Conservation (phyloP, 2,113 vertebrate species). For the Gallinago media region DNA sequence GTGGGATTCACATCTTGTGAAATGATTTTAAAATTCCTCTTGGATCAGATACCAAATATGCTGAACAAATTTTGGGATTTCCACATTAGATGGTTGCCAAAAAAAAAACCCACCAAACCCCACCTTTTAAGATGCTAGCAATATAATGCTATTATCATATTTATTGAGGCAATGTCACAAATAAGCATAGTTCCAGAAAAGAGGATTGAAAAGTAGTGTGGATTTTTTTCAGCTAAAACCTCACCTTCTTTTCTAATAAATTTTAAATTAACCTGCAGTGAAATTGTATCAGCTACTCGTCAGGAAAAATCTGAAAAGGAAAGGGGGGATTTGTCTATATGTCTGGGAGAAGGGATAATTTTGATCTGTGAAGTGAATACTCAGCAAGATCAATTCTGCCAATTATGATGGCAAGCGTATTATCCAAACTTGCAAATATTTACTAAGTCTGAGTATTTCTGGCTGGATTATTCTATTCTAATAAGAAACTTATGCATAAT, state of each 20-base stretch:
- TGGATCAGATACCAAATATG: not conserved
- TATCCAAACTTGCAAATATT: conserved; percentile 32
- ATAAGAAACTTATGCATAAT: not conserved
- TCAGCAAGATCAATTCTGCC: conserved; percentile 21
- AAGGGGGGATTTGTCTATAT: not conserved
- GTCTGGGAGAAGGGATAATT: conserved; percentile 1
- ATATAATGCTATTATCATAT: conserved; percentile 15
- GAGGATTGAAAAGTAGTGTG: conserved; percentile 28
- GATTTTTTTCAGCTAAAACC: not conserved
- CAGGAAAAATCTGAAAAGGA: conserved; percentile 10
- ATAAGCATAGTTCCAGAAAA: conserved; percentile 15
- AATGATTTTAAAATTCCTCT: not conserved
- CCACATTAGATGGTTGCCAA: not conserved
- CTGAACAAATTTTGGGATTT: not conserved
- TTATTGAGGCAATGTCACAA: conserved; percentile 22
- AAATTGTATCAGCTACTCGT: not conserved
- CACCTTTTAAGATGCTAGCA: not conserved
- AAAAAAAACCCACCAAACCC: not conserved
- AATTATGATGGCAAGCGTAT: conserved; percentile 6
- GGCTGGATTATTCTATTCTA: not conserved
- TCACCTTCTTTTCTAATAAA: conserved; percentile 25
- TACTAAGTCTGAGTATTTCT: not conserved
- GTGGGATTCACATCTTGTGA: not conserved
- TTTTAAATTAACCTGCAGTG: conserved; percentile 42
- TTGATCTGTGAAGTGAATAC: conserved; percentile 27